Conservation (phyloP, 1,140 invertebrate species). For the Trinorchestia longiramus region DNA sequence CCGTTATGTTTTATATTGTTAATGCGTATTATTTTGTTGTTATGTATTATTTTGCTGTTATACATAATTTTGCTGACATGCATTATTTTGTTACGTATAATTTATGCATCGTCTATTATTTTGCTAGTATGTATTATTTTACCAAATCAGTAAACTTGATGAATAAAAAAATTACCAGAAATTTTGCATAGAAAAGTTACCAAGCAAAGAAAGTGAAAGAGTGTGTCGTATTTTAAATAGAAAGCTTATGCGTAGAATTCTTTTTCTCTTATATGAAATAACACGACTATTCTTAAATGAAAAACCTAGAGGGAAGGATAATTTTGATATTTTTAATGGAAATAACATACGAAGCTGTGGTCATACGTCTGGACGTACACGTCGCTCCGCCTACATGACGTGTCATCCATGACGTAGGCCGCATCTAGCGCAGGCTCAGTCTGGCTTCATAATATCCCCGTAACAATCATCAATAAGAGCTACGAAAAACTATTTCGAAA, state of each 20-base stretch:
- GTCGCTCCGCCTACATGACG: neutral
- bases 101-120: no score
- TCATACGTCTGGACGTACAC: conserved; percentile 7
- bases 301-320: neutral
- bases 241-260: neutral
- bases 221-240: neutral
- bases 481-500: neutral
- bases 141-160: neutral
- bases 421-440: neutral
- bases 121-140: no score
- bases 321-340: neutral
- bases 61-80: no score
- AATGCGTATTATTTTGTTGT: no score
- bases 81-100: no score
- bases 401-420: conserved; percentile 3
- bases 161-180: neutral
- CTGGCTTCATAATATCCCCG: neutral
- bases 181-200: neutral
- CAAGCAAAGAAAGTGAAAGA: neutral
- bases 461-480: neutral
- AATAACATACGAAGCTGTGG: neutral
- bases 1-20: no score
- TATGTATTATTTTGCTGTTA: no score
- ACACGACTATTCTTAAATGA: neutral
- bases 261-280: neutral